These are phyloP conservation scores for Proales similis DNA, from an alignment of 1,140 invertebrate genomes.

Conservation along the genomic window DNA sequence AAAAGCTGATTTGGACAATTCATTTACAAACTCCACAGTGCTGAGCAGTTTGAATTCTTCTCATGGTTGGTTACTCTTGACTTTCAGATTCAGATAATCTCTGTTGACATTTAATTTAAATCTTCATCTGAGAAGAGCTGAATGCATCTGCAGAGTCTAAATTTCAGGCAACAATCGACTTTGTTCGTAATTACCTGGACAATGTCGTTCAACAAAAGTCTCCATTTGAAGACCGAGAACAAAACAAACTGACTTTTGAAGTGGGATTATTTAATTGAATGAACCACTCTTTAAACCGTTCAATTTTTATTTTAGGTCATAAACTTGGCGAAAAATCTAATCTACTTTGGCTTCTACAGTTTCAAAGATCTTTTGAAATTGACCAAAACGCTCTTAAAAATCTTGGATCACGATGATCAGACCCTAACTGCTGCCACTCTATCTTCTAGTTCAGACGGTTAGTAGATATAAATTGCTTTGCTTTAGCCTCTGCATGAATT, in stretches of 20 bases:
- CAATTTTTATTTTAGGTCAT: constrained; percentile 68
- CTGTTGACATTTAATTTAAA: too few species aligned
- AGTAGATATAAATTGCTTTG: too few species aligned
- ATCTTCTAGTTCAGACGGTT: too few species aligned
- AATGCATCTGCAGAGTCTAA: constrained; percentile 58
- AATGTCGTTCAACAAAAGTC: constrained; percentile 84
- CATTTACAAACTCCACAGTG: too few species aligned
- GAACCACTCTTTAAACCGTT: constrained; percentile 44
- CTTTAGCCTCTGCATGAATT: too few species aligned
- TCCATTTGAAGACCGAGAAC: constrained; percentile 83
- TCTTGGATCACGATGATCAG: constrained; percentile 27
- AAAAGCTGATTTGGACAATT: too few species aligned
- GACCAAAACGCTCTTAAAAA: constrained; percentile 82
- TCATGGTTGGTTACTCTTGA: too few species aligned
- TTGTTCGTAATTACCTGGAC: constrained; percentile 90
- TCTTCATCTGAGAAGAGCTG: too few species aligned
- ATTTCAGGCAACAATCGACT: constrained; percentile 81
- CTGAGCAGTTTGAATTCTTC: too few species aligned
- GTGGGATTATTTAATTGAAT: constrained; percentile 44
- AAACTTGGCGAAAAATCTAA: constrained; percentile 86
- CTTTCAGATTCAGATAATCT: too few species aligned
- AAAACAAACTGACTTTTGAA: constrained; percentile 94
- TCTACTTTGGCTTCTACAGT: constrained; percentile 97
- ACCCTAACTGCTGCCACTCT: not conserved
- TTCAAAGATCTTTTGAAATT: constrained; percentile 87